Evolutionary conservation across 2,888 invertebrate species (phyloP).

Genomic region (Crepidodera aurea): DNA sequence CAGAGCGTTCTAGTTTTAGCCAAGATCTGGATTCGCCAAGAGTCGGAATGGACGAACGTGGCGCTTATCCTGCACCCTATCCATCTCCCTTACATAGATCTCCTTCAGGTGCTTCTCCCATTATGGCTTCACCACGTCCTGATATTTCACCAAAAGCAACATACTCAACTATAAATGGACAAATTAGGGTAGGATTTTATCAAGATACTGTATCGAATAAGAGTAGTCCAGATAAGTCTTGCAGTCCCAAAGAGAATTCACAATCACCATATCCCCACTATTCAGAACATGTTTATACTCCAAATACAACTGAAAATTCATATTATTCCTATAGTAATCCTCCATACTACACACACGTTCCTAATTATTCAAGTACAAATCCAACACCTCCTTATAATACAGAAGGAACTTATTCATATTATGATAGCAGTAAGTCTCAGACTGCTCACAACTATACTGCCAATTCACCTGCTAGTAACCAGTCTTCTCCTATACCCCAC

Average conservation of each 20-base stretch:
- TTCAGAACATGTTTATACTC: constrained; percentile 66
- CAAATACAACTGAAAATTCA: constrained; percentile 59
- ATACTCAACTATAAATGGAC: constrained; percentile 80
- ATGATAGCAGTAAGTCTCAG: constrained; percentile 68
- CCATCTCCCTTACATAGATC: constrained; percentile 78
- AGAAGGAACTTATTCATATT: constrained; percentile 60
- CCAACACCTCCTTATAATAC: constrained; percentile 61
- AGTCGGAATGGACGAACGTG: constrained; percentile 68
- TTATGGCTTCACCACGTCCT: constrained; percentile 74
- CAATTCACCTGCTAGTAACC: constrained; percentile 55
- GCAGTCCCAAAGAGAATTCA: constrained; percentile 79
- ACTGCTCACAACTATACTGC: constrained; percentile 57
- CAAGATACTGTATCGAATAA: constrained; percentile 86
- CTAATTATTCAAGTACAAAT: constrained; percentile 60
- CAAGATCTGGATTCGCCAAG: constrained; percentile 80
- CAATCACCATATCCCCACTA: constrained; percentile 69
- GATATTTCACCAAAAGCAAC: constrained; percentile 72
- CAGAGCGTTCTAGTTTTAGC: constrained; percentile 80
- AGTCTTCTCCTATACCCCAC: constrained; percentile 43
- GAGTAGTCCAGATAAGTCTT: constrained; percentile 85
- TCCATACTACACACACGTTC: constrained; percentile 56
- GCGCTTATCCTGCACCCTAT: constrained; percentile 74
- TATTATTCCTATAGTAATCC: constrained; percentile 56
- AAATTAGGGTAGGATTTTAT: constrained; percentile 87
- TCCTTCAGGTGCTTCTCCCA: constrained; percentile 72